Percentiles rank a stretch among this genome's conserved stretches.
These are phyloP conservation scores for Chromoteleia sp. DNA, from an alignment of 2,888 invertebrate genomes.

Conservation along the genomic window DNA sequence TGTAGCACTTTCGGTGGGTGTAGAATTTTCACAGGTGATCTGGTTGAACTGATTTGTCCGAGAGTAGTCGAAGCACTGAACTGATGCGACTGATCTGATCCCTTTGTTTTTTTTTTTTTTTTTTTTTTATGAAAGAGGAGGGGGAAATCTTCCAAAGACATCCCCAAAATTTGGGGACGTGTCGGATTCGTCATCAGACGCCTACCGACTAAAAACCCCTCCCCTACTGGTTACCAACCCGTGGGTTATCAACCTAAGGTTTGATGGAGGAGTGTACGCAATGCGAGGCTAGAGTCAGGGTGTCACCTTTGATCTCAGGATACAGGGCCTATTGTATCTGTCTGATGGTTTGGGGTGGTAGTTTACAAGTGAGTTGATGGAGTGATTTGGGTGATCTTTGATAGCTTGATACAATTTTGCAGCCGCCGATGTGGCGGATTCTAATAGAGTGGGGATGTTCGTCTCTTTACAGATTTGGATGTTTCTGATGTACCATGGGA, in stretches of 20 bases:
- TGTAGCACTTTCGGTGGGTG: too few relatives aligned
- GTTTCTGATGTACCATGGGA: too few relatives aligned
- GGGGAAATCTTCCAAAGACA: slow-evolving; percentile 11
- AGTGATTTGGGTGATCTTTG: too few relatives aligned
- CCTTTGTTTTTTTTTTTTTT: background rate
- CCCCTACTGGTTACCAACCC: background rate
- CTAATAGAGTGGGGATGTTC: too few relatives aligned
- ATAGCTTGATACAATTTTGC: too few relatives aligned
- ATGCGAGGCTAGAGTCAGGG: background rate
- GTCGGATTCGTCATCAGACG: background rate
- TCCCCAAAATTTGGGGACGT: background rate
- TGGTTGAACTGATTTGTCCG: too few relatives aligned
- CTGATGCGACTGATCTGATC: too few relatives aligned
- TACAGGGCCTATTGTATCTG: background rate
- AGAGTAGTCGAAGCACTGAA: too few relatives aligned
- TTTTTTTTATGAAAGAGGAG: background rate
- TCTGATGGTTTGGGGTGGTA: background rate
- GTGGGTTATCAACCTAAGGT: background rate
- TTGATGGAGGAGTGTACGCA: background rate
- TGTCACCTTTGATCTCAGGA: too few relatives aligned
- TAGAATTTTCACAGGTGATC: too few relatives aligned
- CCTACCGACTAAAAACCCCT: background rate
- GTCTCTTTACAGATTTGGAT: too few relatives aligned
- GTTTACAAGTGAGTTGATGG: background rate
- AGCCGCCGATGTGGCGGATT: too few relatives aligned